Percentiles rank a stretch among this genome's conserved stretches.
phyloP scores from a whole-genome alignment of 1,140 invertebrate species.

The Caenorhabditis elegans region DNA sequence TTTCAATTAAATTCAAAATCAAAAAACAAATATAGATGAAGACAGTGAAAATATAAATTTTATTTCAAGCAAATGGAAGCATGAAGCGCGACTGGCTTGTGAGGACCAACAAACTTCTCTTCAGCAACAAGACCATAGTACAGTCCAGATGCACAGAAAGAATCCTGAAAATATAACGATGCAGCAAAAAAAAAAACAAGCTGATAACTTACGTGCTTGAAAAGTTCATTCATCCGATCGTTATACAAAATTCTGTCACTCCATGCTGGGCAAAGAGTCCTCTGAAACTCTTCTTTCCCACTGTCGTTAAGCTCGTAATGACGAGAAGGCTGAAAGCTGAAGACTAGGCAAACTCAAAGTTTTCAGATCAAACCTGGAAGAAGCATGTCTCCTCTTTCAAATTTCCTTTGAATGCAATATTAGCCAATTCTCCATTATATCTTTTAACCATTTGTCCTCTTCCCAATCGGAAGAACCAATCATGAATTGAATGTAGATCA shows the following conservation, averaged over 20 bases:
- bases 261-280: constrained; percentile 43
- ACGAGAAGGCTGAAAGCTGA: constrained; percentile 32
- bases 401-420: constrained; percentile 36
- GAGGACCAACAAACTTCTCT: constrained; percentile 25
- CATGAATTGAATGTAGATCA: constrained; percentile 39
- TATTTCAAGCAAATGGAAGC: constrained; percentile 43
- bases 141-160: constrained; percentile 34
- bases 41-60: not conserved
- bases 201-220: constrained; percentile 38
- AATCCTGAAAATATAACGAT: constrained; percentile 16
- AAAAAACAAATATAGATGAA: not conserved
- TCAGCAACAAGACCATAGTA: constrained; percentile 45
- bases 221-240: constrained; percentile 38
- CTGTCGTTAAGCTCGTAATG: constrained; percentile 36
- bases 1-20: not conserved
- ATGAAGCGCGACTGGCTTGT: constrained; percentile 43
- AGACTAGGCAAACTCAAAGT: not conserved
- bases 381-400: constrained; percentile 41
- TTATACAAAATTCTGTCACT: constrained; percentile 43
- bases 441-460: constrained; percentile 45
- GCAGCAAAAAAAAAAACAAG: not conserved
- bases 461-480: constrained; percentile 47
- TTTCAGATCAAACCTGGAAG: constrained; percentile 27
- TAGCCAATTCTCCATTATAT: constrained; percentile 43
- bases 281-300: constrained; percentile 42